A percentile compares a stretch with the other conserved stretches of the same genome.
Evolutionary conservation across 2,888 invertebrate genomes (phyloP).

Genomic region (Protophormia terraenovae): DNA sequence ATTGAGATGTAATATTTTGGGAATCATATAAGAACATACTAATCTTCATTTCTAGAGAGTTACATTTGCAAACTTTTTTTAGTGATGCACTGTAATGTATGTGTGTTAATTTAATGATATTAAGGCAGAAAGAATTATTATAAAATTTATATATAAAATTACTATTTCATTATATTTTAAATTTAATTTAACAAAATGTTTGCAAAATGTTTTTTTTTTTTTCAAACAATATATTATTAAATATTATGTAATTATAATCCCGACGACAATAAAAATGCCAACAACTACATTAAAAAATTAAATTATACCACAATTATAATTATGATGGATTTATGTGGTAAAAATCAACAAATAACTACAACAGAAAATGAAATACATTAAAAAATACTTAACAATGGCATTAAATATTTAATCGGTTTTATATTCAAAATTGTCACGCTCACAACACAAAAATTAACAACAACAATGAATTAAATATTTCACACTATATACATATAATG

Average conservation of each 20-base stretch:
- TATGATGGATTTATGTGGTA: conserved; percentile 61
- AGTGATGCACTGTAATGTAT: too few species aligned
- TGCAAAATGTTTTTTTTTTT: too few species aligned
- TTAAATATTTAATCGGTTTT: conserved; percentile 62
- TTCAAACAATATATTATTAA: conserved; percentile 14
- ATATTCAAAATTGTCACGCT: conserved; percentile 61
- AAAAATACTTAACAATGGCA: conserved; percentile 58
- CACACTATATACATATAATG: conserved; percentile 34
- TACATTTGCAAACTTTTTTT: too few species aligned
- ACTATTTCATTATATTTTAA: too few species aligned
- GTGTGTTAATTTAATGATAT: too few species aligned
- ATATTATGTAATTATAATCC: conserved; percentile 51
- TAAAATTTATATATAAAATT: too few species aligned
- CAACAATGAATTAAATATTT: conserved; percentile 54
- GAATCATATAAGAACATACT: too few species aligned
- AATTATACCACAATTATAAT: conserved; percentile 60
- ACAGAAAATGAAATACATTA: conserved; percentile 37
- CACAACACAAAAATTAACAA: conserved; percentile 35
- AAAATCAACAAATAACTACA: conserved; percentile 47
- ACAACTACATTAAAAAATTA: not conserved
- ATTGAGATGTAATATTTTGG: too few species aligned
- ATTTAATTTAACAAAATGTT: too few species aligned
- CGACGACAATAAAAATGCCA: conserved; percentile 9
- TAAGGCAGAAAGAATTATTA: too few species aligned
- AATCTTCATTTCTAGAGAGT: too few species aligned